Base-by-base conservation (phyloP, 1,140 invertebrate genomes). In the Gonioctena quinquepunctata region DNA sequence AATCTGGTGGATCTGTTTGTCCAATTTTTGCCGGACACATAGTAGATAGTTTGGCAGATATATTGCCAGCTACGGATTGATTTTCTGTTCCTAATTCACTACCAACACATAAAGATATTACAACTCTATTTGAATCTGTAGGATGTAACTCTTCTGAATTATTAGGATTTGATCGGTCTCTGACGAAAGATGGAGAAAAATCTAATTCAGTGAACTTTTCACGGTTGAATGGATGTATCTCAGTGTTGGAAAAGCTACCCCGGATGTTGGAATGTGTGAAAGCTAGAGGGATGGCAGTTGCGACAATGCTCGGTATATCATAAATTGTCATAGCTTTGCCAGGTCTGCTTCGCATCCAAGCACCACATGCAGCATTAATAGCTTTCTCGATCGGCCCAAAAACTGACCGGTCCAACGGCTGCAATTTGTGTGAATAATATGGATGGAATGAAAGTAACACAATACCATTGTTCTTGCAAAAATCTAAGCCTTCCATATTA, bases 261-360 rank as follows among this genome's bases (percentile, higher is more conserved):
- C 60, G 66, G 25, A 68, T 60, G 18, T 68, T 68, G 5, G 1
- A 8, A 8, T n/a, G 18, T 33, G 28, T 33, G 7, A 33, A 33
- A 8, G 66, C 25, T 23, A 48, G 16, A 7, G 83, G 79, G 63
- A 82, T 80, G 68, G 82, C 79, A 72, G 73, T 71, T 56, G 73
- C 66, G 28, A 85, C 69, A 65, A 86, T 80, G 2, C 70, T 74
- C 22, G 83, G 82, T 62, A 87, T 83, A 64, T 86, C 83, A 74
- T 86, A 87, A 21, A 86, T 85, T 13, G 81, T 79, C 76, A 88
- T 84, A 7, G 82, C 76, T 76, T 83, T 85, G 23, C 84, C 83
- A 28, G 83, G 81, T 59, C 87, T 74, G 64, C 57, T 83, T 68
- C 71, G 52, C 77, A 86, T 76, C 84, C 84, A 87, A 16, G 27